Base-by-base conservation (phyloP, 2,888 invertebrate genomes). In the Troides oblongomaculatus region DNA sequence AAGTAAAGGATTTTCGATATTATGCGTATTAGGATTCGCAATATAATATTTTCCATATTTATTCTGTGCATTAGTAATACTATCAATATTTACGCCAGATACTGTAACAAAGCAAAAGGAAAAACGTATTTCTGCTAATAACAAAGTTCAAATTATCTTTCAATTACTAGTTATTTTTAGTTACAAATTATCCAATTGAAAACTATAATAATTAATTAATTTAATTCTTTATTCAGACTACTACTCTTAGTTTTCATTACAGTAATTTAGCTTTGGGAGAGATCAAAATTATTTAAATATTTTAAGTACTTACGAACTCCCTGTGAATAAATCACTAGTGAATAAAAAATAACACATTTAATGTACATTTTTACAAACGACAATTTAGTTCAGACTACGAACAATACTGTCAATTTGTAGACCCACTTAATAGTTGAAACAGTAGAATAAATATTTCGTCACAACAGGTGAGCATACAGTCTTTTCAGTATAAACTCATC, bases 381-480 rank as follows among this genome's bases (percentile, higher is more conserved):
- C 70, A 53, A 66, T 63, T 59, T 21, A 50, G 18, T 63, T 36
- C 30, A 67, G 10, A 56, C 25, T 36, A 21, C 14, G 46, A 69
- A 64, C 46, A 63, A 56, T 39, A 70, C 60, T 70, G 70, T 18
- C 25, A 21, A 23, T 39, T 62, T 39, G 58, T 39, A 60, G 50
- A 61, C 66, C 64, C 46, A 61, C 39, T 63, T 69, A 46, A 12
- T 65, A 46, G 7, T 63, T 21, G 39, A 61, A 64, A 61, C 25
- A 63, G 63, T 43, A 39, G 21, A 23, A 57, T 60, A 36, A 61
- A 59, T 17, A 62, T 50, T 23, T 39, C 66, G 61, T 64, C 57
- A 62, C 36, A 63, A 70, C 67, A 70, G 70, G 67, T 70, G 70
- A 30, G 64, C 25, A 70, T 64, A 70, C 67, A 70, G 21, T 30